Evolutionary conservation across 2,113 vertebrate species (phyloP).

Genomic region (Xenopus borealis): DNA sequence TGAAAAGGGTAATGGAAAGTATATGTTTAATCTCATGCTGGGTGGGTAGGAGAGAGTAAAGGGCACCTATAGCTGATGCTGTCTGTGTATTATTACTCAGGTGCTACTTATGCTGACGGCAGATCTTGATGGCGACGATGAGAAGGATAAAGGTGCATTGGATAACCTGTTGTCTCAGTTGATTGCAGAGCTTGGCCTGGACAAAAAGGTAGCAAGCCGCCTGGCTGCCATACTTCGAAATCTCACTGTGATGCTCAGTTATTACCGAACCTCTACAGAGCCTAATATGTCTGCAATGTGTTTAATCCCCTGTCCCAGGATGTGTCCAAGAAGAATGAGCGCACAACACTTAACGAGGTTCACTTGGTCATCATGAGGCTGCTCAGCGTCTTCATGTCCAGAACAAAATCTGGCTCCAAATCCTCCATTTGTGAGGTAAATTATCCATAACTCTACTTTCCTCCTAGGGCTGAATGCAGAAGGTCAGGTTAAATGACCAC

Average conservation of each 20-base stretch:
- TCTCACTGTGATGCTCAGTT: neutral
- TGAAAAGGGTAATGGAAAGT: no score
- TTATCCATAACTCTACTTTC: neutral
- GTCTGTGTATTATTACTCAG: slow-evolving; percentile 47
- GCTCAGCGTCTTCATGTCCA: slow-evolving; percentile 97
- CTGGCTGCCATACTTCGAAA: neutral
- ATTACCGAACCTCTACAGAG: no score
- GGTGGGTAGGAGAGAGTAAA: no score
- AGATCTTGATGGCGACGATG: slow-evolving; percentile 94
- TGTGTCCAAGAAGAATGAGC: slow-evolving; percentile 93
- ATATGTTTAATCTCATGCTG: no score
- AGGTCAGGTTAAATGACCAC: neutral
- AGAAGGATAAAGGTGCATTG: slow-evolving; percentile 95
- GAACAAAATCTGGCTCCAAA: slow-evolving; percentile 95
- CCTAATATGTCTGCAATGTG: no score
- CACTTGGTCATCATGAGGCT: slow-evolving; percentile 96
- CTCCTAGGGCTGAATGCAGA: neutral
- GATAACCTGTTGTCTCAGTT: slow-evolving; percentile 92
- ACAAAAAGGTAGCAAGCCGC: slow-evolving; percentile 80
- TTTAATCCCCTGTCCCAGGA: slow-evolving; percentile 65
- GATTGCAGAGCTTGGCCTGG: slow-evolving; percentile 90
- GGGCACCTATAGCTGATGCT: no score
- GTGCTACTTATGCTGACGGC: slow-evolving; percentile 97
- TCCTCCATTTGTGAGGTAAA: slow-evolving; percentile 89
- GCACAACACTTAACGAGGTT: slow-evolving; percentile 89